A percentile compares a stretch with the other conserved stretches of the same genome.
Evolutionary conservation across 2,888 invertebrate genomes (phyloP).

Genomic region (Gasteruption jaculator): DNA sequence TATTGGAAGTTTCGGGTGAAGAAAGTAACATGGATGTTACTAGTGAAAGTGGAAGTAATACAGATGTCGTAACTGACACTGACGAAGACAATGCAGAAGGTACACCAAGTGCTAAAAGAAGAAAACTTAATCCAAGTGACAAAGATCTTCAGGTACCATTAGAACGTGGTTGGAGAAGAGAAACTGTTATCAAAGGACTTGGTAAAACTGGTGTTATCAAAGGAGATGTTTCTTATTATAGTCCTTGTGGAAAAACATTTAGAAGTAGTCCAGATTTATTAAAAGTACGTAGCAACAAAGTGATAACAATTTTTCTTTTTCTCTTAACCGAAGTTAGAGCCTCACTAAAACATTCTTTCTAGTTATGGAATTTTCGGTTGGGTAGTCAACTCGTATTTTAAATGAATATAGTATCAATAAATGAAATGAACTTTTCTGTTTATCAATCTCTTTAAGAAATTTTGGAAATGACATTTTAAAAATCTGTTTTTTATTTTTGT

Average conservation of each 20-base stretch:
- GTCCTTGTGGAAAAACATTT: slow-evolving; percentile 63
- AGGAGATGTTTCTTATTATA: slow-evolving; percentile 90
- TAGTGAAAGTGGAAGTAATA: slow-evolving; percentile 49
- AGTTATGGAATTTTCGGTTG: too few species aligned
- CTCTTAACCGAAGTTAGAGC: background rate
- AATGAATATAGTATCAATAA: slow-evolving; percentile 1
- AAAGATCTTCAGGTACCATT: slow-evolving; percentile 46
- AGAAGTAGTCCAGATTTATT: slow-evolving; percentile 60
- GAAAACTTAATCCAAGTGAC: slow-evolving; percentile 46
- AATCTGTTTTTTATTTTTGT: too few species aligned
- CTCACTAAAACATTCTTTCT: background rate
- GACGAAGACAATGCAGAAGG: slow-evolving; percentile 49
- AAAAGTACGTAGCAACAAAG: slow-evolving; percentile 44
- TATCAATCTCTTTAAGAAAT: too few species aligned
- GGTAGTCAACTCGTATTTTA: too few species aligned
- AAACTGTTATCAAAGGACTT: slow-evolving; percentile 83
- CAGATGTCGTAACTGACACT: slow-evolving; percentile 47
- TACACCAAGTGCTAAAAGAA: slow-evolving; percentile 43
- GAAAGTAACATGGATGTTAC: slow-evolving; percentile 51
- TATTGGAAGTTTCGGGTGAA: slow-evolving; percentile 47
- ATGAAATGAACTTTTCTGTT: too few species aligned
- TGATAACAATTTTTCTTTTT: background rate
- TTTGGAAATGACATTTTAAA: too few species aligned
- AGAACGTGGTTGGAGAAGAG: slow-evolving; percentile 81
- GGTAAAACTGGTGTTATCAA: slow-evolving; percentile 82